Evolutionary conservation across 2,888 invertebrate species (phyloP), one percentile per base, ranked within the genome.

Genomic region (Drosophila anceps): DNA sequence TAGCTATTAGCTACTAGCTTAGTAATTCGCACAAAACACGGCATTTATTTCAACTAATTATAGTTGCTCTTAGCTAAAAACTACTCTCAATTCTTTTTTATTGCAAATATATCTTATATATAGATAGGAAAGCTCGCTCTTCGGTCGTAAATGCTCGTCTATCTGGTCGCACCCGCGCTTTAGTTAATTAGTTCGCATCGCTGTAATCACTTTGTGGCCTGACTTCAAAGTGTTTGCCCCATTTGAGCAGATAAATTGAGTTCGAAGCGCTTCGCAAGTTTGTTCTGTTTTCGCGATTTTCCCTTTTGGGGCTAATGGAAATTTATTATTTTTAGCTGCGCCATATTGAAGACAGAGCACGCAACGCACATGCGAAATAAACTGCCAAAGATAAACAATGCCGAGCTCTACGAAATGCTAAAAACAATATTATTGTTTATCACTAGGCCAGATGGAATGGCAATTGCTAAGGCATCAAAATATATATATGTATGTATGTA

Each of bases 401-500:
- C 31, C 31, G 8, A 50, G 50, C 50, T 13, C 50, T 33, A 18
- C 13, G 13, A 53, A 53, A 53, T 53, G 24, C 8, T 5, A 24
- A 35, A 35, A 53, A 33, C 20, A 33, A 35, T 35, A 33, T 20
- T 53, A 35, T 53, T 53, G 51, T 53, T 53, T 53, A 53, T 53
- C 35, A 24, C 18, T 35, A 15, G 51, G 24, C 13, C 39, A 39
- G 27, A 55, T 55, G 39, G 29, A 55, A 13, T 13, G 27, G 27
- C 15, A 27, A 54, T 27, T 35, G 24, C 53, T 10, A n/a, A 13
- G 35, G n/a, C 35, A 27, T 37, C 12, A 8, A n/a, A 54, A 27
- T 50, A 31, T n/a, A n/a, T n/a, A n/a, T n/a, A n/a, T n/a, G n/a
- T n/a, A n/a, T n/a, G n/a, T n/a, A n/a, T n/a, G n/a, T n/a, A n/a